Percentiles rank a stretch among this genome's conserved stretches.
Evolutionary conservation across 1,140 invertebrate species (phyloP).

Genomic region (Nebria ingens): DNA sequence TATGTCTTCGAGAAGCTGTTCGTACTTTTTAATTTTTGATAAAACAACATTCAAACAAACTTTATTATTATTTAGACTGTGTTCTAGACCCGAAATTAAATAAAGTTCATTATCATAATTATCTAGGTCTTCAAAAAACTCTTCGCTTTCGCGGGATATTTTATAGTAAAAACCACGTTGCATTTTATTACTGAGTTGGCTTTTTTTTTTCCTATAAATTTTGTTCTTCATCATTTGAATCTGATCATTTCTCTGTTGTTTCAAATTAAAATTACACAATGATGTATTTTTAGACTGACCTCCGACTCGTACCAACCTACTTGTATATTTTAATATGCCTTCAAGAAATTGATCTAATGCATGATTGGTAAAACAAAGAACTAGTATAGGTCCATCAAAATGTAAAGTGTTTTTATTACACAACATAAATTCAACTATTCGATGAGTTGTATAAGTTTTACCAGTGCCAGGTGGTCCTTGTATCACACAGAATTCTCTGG

Average conservation of each 20-base stretch:
- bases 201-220: too few species aligned
- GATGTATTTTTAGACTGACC: slow-evolving; percentile 46
- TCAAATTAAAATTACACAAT: slow-evolving; percentile 37
- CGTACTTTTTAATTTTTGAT: too few species aligned
- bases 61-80: too few species aligned
- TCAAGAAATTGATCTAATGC: slow-evolving; percentile 76
- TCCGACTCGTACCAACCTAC: slow-evolving; percentile 55
- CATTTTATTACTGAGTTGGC: too few species aligned
- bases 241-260: slow-evolving; percentile 2
- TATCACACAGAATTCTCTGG: slow-evolving; percentile 52
- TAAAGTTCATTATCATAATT: too few species aligned
- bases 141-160: too few species aligned
- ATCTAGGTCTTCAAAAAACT: too few species aligned
- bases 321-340: slow-evolving; percentile 42
- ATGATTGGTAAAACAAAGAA: slow-evolving; percentile 78
- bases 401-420: slow-evolving; percentile 28
- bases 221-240: not conserved
- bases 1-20: too few species aligned
- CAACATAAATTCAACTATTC: slow-evolving; percentile 46
- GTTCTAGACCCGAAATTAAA: too few species aligned
- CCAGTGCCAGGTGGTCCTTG: slow-evolving; percentile 67
- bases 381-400: slow-evolving; percentile 44
- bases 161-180: too few species aligned
- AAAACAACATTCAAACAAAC: too few species aligned
- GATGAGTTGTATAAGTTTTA: slow-evolving; percentile 58